phyloP scores from a whole-genome alignment of 1,140 invertebrate species.

The Bradynema listronoti region DNA sequence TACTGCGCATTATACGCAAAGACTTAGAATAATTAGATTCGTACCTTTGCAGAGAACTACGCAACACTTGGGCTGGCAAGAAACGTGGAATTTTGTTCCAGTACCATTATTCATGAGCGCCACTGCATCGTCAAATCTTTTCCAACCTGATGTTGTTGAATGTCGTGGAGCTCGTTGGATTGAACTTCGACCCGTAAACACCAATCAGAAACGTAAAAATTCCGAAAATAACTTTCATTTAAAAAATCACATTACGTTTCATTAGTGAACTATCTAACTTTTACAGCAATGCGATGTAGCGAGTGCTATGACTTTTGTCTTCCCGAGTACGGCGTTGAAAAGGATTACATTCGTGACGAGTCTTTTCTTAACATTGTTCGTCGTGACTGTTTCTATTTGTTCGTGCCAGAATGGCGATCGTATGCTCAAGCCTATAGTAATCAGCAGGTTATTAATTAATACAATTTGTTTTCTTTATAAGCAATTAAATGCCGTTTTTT shows the following conservation, averaged over 20 bases:
- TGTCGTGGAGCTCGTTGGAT: constrained; percentile 52
- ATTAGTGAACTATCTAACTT: background rate
- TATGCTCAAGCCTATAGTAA: constrained; percentile 38
- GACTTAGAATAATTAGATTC: background rate
- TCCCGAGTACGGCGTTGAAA: constrained; percentile 50
- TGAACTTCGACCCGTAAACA: constrained; percentile 25
- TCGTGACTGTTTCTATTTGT: constrained; percentile 54
- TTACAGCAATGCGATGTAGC: constrained; percentile 38
- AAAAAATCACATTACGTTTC: background rate
- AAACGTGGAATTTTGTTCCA: constrained; percentile 48
- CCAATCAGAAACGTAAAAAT: constrained; percentile 33
- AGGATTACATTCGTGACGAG: constrained; percentile 42
- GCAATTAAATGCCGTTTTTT: constrained; percentile 15
- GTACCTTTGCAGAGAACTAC: constrained; percentile 24
- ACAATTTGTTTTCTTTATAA: constrained; percentile 16
- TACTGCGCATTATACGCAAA: background rate
- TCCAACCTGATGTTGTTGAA: constrained; percentile 46
- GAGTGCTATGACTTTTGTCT: constrained; percentile 57
- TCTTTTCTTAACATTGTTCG: constrained; percentile 45
- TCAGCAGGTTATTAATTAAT: constrained; percentile 32
- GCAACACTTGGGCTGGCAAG: constrained; percentile 48
- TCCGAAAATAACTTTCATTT: background rate
- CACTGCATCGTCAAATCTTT: constrained; percentile 16
- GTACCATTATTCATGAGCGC: constrained; percentile 26
- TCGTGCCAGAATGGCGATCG: constrained; percentile 53